A percentile compares a stretch with the other conserved stretches of the same genome.
Conservation (phyloP, 1,140 invertebrate genomes). For the Drosophila bocki region DNA sequence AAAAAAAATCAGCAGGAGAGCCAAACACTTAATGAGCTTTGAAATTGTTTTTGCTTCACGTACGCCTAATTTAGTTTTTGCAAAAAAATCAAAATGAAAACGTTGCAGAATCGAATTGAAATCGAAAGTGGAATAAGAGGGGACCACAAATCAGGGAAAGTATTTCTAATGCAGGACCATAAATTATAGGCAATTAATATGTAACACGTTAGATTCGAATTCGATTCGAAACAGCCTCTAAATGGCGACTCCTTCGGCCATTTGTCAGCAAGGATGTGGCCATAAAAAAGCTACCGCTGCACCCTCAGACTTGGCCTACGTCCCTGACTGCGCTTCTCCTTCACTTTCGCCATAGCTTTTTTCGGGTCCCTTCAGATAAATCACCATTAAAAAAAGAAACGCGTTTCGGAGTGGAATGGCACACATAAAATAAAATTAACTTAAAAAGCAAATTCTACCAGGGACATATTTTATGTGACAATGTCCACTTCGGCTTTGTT, state of each 20-base stretch:
- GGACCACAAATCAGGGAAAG: conserved; percentile 36
- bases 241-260: conserved; percentile 65
- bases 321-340: conserved; percentile 15
- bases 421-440: conserved; percentile 83
- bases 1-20: not conserved
- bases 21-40: conserved; percentile 70
- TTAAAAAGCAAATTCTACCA: conserved; percentile 79
- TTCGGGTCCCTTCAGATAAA: conserved; percentile 50
- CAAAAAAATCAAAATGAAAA: conserved; percentile 26
- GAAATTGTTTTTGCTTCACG: conserved; percentile 56
- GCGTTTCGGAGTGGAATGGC: conserved; percentile 48
- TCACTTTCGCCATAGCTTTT: conserved; percentile 2
- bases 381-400: conserved; percentile 80
- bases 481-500: conserved; percentile 43
- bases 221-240: conserved; percentile 52
- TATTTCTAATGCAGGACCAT: conserved; percentile 56
- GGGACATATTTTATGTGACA: conserved; percentile 72
- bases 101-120: conserved; percentile 52
- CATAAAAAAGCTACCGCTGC: conserved; percentile 65
- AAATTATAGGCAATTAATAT: conserved; percentile 83
- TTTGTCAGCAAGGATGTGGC: conserved; percentile 80
- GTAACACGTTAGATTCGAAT: conserved; percentile 74
- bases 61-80: conserved; percentile 61
- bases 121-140: conserved; percentile 25
- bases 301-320: conserved; percentile 5